Base-by-base conservation (phyloP, 2,113 vertebrate species). In the Strix aluco region DNA sequence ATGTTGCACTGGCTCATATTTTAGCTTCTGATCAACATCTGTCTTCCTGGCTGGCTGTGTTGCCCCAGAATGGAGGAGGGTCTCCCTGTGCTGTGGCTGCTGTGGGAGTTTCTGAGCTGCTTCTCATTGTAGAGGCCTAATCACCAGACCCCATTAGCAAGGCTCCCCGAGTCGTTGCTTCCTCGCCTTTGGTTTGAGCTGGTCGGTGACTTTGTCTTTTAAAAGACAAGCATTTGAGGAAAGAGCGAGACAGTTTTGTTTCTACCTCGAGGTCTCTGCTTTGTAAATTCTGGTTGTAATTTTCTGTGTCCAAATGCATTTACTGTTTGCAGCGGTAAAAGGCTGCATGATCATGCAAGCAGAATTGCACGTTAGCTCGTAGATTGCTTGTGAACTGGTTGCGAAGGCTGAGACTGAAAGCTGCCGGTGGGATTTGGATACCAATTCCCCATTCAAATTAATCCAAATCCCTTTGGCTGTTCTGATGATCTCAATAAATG, bases 371-470 rank as follows among this genome's bases (percentile, higher is more conserved):
- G 8, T 57, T 63, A 81, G 67, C 63, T 42, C 3, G 0, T 11
- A 18, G 82, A n/a, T 32, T 57, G 55, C 59, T 57, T 38, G n/a
- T 65, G 94, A 90, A 26, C n/a, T 25, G 71, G 59, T 71, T 90
- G 82, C 4, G 80, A 86, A 73, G 87, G 58, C 86, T 92, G 94
- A 78, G 90, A 40, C 85, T 71, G 67, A 84, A 74, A 94, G 22
- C 70, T 95, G 78, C 72, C 5, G 0, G 65, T 81, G 86, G 82
- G 92, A 95, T 95, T 86, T 84, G 63, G 66, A 52, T 93, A 73
- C 52, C 88, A 74, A 79, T 84, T 96, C 92, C 75, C 82, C 54
- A 44, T 47, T 96, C 90, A 93, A 95, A 96, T 92, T 95, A 96
- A 95, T 78, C 95, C 79, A 93, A 92, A 94, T 90, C 96, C 93